A percentile compares a stretch with the other conserved stretches of the same genome.
Conservation (phyloP, 2,113 vertebrate genomes). For the Bufo gargarizans region DNA sequence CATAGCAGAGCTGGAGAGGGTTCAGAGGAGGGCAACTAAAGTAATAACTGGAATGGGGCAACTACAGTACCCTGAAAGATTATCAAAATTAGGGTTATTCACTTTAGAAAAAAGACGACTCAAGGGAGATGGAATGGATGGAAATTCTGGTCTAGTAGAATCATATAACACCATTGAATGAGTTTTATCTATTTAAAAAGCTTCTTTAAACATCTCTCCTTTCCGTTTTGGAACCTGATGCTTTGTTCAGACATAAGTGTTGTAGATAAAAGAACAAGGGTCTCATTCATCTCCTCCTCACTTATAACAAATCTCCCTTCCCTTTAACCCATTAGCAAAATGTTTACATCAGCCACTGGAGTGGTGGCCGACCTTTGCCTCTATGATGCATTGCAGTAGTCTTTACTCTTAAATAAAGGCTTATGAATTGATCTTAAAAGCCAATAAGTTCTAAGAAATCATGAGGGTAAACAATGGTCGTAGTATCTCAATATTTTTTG, state of each 20-base stretch:
- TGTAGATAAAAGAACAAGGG: slow-evolving; percentile 14
- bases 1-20: too few relatives aligned
- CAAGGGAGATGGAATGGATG: background rate
- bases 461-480: background rate
- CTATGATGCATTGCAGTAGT: slow-evolving; percentile 13
- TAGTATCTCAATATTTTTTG: slow-evolving; percentile 23
- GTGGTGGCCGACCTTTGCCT: slow-evolving; percentile 26
- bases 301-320: background rate
- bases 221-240: background rate
- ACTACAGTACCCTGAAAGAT: too few relatives aligned
- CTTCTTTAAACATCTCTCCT: background rate
- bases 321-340: slow-evolving; percentile 27
- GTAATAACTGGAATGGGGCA: too few relatives aligned
- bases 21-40: too few relatives aligned
- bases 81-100: too few relatives aligned
- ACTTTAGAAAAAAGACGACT: too few relatives aligned
- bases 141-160: background rate
- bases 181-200: background rate
- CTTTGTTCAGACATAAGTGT: slow-evolving; percentile 26
- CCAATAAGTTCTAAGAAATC: background rate
- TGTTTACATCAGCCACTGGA: slow-evolving; percentile 38
- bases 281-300: slow-evolving; percentile 12
- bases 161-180: background rate
- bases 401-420: slow-evolving; percentile 21
- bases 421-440: slow-evolving; percentile 30